A percentile compares a stretch with the other conserved stretches of the same genome.
These are phyloP conservation scores for Drosophila heteroneura DNA, from an alignment of 2,888 invertebrate genomes.

Conservation along the genomic window DNA sequence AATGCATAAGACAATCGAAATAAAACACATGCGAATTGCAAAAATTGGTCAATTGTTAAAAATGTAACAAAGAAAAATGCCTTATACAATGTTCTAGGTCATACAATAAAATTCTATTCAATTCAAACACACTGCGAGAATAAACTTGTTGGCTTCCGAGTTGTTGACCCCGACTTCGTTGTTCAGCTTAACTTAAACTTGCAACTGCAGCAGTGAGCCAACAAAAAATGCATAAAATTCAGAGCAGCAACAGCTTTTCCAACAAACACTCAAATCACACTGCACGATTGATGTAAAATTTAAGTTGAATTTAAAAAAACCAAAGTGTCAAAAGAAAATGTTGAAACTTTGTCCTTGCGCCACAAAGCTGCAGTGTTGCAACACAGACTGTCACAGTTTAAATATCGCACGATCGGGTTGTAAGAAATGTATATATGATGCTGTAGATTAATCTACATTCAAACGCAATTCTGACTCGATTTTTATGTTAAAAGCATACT, in stretches of 20 bases:
- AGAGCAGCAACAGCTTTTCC: background rate
- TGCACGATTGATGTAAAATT: background rate
- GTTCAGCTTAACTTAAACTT: background rate
- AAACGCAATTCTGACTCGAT: background rate
- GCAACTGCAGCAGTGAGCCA: background rate
- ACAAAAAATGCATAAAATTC: background rate
- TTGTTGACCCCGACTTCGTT: background rate
- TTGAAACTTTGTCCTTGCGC: background rate
- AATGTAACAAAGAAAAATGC: background rate
- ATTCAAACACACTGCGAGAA: background rate
- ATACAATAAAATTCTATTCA: too few species aligned
- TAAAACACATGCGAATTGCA: background rate
- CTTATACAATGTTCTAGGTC: too few species aligned
- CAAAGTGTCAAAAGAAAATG: background rate
- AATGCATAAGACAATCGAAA: background rate
- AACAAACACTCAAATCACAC: background rate
- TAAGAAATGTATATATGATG: background rate
- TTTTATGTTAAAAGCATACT: background rate
- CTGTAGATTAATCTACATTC: background rate
- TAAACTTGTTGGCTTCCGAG: background rate
- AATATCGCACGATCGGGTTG: background rate
- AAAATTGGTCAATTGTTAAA: background rate
- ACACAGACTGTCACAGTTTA: background rate
- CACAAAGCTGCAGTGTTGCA: background rate
- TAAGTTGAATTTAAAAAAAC: background rate